Percentiles rank a stretch among this genome's conserved stretches.
These are phyloP conservation scores for Neotoxoptera formosana DNA, from an alignment of 1,140 invertebrate species.

Conservation along the genomic window DNA sequence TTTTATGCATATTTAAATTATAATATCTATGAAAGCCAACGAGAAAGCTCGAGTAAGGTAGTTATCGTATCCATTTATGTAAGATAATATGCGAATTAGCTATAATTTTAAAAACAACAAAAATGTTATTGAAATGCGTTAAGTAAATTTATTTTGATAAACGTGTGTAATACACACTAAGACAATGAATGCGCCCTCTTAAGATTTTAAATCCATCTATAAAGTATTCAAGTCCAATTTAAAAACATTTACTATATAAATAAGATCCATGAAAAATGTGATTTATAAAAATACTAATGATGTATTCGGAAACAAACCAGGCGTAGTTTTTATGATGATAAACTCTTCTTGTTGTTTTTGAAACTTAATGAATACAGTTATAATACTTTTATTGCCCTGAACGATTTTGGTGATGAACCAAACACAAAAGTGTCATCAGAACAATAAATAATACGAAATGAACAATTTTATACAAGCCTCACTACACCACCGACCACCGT, in stretches of 20 bases:
- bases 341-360: neutral
- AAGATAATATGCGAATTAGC: neutral
- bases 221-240: neutral
- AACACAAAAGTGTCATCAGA: neutral
- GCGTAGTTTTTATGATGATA: neutral
- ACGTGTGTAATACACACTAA: neutral
- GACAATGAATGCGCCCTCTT: neutral
- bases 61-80: neutral
- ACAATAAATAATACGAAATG: neutral
- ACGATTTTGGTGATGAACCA: neutral
- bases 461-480: neutral
- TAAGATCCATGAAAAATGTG: neutral
- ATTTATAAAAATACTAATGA: neutral
- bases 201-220: neutral
- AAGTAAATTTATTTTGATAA: neutral
- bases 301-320: neutral
- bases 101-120: neutral
- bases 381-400: neutral
- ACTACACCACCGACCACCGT: neutral
- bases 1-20: neutral
- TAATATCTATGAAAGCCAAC: neutral
- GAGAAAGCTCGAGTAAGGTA: neutral
- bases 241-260: neutral
- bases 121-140: neutral
- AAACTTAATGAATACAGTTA: neutral